phyloP scores from a whole-genome alignment of 2,797 vertebrate genomes.

The Zalophus californianus region DNA sequence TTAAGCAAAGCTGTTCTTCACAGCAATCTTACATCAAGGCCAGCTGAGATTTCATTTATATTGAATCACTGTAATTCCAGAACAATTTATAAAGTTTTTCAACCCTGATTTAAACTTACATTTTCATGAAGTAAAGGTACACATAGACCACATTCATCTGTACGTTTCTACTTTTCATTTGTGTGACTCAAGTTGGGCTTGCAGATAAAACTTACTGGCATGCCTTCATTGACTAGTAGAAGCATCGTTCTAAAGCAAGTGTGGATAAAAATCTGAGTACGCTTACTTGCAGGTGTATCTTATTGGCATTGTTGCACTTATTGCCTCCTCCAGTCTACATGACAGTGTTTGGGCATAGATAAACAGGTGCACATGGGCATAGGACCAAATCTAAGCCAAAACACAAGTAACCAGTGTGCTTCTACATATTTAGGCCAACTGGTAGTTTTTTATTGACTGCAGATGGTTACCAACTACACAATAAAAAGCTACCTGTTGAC shows the following conservation, averaged over 20 bases:
- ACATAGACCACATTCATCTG: background rate
- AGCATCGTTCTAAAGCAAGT: background rate
- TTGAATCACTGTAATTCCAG: slow-evolving; percentile 81
- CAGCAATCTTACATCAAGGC: slow-evolving; percentile 71
- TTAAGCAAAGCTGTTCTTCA: slow-evolving; percentile 75
- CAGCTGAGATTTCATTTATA: slow-evolving; percentile 83
- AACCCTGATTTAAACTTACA: slow-evolving; percentile 73
- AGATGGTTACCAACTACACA: slow-evolving; percentile 67
- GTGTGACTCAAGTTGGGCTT: slow-evolving; percentile 57
- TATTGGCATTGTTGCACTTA: background rate
- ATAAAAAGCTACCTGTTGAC: slow-evolving; percentile 55
- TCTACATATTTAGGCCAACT: slow-evolving; percentile 38
- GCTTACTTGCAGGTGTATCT: slow-evolving; percentile 31
- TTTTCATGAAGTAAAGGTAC: slow-evolving; percentile 64
- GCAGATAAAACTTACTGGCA: slow-evolving; percentile 21
- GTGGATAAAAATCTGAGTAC: background rate
- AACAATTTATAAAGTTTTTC: slow-evolving; percentile 77
- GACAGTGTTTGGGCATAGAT: background rate
- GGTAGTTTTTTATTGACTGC: slow-evolving; percentile 63
- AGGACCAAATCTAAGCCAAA: slow-evolving; percentile 41
- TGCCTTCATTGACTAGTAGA: background rate
- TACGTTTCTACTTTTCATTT: slow-evolving; percentile 61
- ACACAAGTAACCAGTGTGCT: slow-evolving; percentile 50
- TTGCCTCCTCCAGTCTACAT: background rate
- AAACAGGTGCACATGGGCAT: slow-evolving; percentile 45